phyloP scores from a whole-genome alignment of 1,140 invertebrate genomes.

The Schlechtendalia chinensis region DNA sequence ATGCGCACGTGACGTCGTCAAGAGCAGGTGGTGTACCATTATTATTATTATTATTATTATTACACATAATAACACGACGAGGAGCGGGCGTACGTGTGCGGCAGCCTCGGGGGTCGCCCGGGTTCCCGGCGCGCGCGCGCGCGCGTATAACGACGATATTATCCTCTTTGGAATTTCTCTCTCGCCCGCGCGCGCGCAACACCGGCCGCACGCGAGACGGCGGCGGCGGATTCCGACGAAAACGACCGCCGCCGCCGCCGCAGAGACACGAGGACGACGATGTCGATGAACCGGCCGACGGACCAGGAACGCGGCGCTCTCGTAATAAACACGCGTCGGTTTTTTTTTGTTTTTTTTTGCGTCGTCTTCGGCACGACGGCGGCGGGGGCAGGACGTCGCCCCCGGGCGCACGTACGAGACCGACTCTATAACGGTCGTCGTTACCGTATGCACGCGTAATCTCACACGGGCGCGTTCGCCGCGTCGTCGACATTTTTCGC shows the following conservation, averaged over 20 bases:
- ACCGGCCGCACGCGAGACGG: neutral
- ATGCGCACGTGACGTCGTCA: neutral
- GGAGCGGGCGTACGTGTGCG: neutral
- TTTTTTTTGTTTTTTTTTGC: no score
- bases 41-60: neutral
- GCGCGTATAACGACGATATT: neutral
- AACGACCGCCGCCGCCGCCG: neutral
- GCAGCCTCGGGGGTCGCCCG: neutral
- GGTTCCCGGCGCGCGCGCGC: neutral
- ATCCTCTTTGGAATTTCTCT: neutral
- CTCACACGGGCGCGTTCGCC: no score
- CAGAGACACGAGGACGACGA: neutral
- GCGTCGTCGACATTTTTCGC: neutral
- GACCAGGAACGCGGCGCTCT: neutral
- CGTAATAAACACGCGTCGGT: neutral
- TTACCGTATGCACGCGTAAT: no score
- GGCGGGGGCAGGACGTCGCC: no score
- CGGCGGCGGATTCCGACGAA: slow-evolving; percentile 10
- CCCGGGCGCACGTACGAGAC: neutral
- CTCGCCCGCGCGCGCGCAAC: neutral
- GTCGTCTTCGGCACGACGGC: no score
- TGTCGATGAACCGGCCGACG: slow-evolving; percentile 19
- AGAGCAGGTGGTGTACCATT: neutral
- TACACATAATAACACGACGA: neutral
- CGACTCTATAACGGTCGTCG: slow-evolving; percentile 29